phyloP scores from a whole-genome alignment of 2,113 vertebrate genomes.

The Ceyx melanurus region DNA sequence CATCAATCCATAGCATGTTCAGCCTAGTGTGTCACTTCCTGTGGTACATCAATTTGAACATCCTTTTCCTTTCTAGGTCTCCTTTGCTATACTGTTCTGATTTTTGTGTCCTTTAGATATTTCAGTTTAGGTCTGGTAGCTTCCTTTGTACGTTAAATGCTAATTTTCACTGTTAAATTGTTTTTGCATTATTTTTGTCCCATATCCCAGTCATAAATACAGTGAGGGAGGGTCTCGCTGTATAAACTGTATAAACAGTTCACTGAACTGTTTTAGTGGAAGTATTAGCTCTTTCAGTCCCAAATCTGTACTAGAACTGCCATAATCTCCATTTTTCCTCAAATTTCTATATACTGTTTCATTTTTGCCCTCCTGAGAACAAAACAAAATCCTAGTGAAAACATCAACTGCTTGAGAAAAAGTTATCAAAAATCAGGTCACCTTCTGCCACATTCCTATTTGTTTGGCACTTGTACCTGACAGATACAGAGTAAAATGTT shows the following conservation, averaged over 20 bases:
- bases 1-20: background rate
- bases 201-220: background rate
- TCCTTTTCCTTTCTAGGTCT: background rate
- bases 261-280: too few relatives aligned
- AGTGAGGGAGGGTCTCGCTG: background rate
- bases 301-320: background rate
- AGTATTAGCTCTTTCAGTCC: background rate
- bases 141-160: background rate
- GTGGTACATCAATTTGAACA: background rate
- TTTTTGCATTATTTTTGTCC: background rate
- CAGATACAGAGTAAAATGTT: background rate
- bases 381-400: background rate
- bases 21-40: background rate
- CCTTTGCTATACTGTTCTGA: background rate
- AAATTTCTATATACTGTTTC: background rate
- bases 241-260: too few relatives aligned
- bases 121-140: background rate
- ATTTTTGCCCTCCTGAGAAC: background rate
- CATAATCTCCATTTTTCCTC: background rate
- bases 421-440: slow-evolving; percentile 14
- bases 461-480: background rate
- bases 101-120: background rate
- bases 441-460: background rate
- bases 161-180: background rate
- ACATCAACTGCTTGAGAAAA: background rate